phyloP scores from a whole-genome alignment of 2,797 vertebrate species.

The Gymnopithys bicolor region DNA sequence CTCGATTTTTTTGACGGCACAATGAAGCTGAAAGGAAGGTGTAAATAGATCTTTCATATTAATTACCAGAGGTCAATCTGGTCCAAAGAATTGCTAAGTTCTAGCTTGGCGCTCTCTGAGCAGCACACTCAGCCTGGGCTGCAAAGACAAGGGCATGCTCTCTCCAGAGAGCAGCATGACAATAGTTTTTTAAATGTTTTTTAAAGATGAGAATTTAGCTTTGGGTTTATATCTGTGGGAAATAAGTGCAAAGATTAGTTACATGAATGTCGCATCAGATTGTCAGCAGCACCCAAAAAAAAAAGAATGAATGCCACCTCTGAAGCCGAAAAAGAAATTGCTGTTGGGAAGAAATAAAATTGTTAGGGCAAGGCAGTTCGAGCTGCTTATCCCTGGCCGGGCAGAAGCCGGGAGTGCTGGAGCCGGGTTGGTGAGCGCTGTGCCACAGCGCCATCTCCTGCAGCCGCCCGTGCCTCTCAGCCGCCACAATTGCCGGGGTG shows the following conservation, averaged over 20 bases:
- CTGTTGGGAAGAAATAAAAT: neutral
- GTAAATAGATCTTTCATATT: neutral
- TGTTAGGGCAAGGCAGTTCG: neutral
- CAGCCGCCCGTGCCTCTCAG: neutral
- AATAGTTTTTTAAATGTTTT: neutral
- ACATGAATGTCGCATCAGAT: neutral
- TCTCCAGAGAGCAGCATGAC: neutral
- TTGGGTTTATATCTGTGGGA: neutral
- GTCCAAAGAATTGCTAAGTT: neutral
- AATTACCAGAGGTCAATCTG: rapidly evolving
- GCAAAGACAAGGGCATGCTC: neutral
- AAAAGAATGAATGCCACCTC: neutral
- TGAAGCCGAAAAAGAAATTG: neutral
- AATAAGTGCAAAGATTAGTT: neutral
- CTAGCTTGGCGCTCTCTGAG: neutral
- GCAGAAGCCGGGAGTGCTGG: neutral
- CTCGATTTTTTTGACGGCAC: neutral
- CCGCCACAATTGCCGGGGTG: neutral
- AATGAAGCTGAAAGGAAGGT: neutral
- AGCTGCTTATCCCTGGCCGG: neutral
- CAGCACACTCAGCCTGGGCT: neutral
- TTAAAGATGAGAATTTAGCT: neutral
- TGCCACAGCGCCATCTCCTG: conserved; percentile 60
- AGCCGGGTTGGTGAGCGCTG: neutral
- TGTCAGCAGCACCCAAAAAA: neutral